Evolutionary conservation across 2,888 invertebrate genomes (phyloP).

Genomic region (Ametastegia equiseti): DNA sequence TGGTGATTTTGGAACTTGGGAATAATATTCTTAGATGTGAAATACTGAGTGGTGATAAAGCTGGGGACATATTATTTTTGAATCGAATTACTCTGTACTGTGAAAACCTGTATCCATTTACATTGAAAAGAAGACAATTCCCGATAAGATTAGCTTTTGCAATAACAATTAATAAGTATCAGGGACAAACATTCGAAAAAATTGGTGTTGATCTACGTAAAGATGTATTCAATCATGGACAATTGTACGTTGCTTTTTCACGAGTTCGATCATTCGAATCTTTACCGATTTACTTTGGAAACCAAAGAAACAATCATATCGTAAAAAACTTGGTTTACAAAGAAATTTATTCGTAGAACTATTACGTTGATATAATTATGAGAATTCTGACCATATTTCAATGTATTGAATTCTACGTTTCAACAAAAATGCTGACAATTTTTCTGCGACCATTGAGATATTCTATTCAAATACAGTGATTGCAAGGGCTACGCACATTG

Average conservation of each 20-base stretch:
- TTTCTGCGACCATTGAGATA: too few relatives aligned
- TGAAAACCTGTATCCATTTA: constrained; percentile 43
- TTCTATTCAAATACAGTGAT: too few relatives aligned
- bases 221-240: background rate
- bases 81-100: background rate
- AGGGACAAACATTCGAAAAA: background rate
- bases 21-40: constrained; percentile 4
- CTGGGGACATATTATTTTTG: background rate
- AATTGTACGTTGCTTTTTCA: background rate
- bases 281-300: background rate
- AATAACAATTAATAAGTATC: constrained; percentile 56
- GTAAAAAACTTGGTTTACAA: background rate
- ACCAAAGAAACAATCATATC: background rate
- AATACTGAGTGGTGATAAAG: constrained; percentile 1
- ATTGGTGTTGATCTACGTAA: background rate
- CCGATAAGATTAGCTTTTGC: constrained; percentile 56
- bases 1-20: constrained; percentile 52
- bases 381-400: too few relatives aligned
- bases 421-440: too few relatives aligned
- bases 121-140: constrained; percentile 53
- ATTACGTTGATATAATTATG: too few relatives aligned
- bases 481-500: too few relatives aligned
- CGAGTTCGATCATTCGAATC: constrained; percentile 1
- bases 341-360: background rate
- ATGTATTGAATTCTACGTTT: too few relatives aligned